phyloP scores from a whole-genome alignment of 2,113 vertebrate species.

The Apistogramma diplotaenia region DNA sequence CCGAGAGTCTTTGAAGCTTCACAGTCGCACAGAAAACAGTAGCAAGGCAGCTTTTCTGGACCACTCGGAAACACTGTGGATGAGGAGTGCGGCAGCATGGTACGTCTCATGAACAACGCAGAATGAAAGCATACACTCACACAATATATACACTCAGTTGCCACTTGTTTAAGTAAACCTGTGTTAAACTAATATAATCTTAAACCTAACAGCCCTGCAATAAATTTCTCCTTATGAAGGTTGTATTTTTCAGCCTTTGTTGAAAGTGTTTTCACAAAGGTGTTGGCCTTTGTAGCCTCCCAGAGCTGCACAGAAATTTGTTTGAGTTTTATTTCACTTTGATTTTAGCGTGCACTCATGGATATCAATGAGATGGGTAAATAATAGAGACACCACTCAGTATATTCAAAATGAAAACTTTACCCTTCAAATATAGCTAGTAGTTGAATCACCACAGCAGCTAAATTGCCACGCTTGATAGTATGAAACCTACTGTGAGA shows the following conservation, averaged over 20 bases:
- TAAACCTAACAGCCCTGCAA: neutral
- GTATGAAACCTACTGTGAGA: too few relatives aligned
- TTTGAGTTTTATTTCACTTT: neutral
- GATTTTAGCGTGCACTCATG: neutral
- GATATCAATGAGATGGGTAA: neutral
- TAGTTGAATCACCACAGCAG: neutral
- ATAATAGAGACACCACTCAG: neutral
- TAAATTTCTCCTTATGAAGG: neutral
- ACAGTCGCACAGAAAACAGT: slow-evolving; percentile 84
- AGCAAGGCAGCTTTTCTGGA: slow-evolving; percentile 87
- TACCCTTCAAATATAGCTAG: neutral
- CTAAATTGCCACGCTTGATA: neutral
- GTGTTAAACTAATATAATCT: neutral
- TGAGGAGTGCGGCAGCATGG: slow-evolving; percentile 88
- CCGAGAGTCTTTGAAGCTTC: slow-evolving; percentile 86
- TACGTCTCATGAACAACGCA: slow-evolving; percentile 8
- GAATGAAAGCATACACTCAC: rapidly evolving
- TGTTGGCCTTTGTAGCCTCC: neutral
- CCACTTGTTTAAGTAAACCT: neutral
- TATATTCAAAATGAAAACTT: neutral
- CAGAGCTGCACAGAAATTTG: neutral
- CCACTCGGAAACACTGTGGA: slow-evolving; percentile 89
- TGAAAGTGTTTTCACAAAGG: neutral
- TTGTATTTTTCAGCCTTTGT: neutral
- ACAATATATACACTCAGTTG: neutral